Conservation (phyloP, 2,113 vertebrate species). For the human region GRCh38 chr17:74294001-74294500, state of each 20-base stretch:
- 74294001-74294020: background rate
- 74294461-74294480: background rate
- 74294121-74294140: background rate
- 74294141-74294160: background rate
- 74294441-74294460: rapidly evolving
- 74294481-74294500: background rate
- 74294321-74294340: background rate
- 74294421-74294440: background rate
- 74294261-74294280: background rate
- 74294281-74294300: no score
- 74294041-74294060: background rate
- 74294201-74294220: background rate
- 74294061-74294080: background rate
- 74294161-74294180: background rate
- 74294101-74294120: background rate
- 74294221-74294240: background rate
- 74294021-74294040: background rate
- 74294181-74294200: background rate
- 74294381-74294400: background rate
- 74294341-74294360: background rate
- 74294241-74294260: background rate
- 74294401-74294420: background rate
- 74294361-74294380: background rate
- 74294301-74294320: no score
- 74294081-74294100: background rate